Conservation (phyloP, 2,888 invertebrate genomes). For the Dicyrtoma fusca region DNA sequence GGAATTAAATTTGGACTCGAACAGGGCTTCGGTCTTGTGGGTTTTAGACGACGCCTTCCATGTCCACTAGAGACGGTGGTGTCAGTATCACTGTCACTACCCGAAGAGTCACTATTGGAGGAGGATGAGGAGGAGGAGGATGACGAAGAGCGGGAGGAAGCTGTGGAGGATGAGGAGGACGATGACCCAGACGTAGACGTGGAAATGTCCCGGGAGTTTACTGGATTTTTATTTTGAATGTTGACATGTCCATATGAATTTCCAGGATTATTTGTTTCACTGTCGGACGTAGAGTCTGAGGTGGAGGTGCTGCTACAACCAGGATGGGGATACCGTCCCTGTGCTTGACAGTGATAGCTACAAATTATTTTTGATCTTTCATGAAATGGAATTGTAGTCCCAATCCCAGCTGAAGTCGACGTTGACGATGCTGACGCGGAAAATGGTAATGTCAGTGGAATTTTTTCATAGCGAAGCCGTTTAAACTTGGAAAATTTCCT, state of each 20-base stretch:
- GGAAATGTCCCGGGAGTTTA: not conserved
- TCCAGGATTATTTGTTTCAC: not conserved
- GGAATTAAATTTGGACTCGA: slow-evolving; percentile 25
- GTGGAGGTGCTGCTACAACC: not conserved
- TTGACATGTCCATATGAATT: not conserved
- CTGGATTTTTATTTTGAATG: not conserved
- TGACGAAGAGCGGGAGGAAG: not conserved
- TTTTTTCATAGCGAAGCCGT: slow-evolving; percentile 20
- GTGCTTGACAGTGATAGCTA: slow-evolving; percentile 20
- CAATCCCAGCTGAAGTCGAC: too few species aligned
- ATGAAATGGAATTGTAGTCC: too few species aligned
- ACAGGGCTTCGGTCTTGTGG: slow-evolving; percentile 15
- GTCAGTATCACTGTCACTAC: not conserved
- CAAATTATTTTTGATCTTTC: not conserved
- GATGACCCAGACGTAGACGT: too few species aligned
- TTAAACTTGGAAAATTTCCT: slow-evolving; percentile 21
- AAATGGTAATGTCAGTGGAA: not conserved
- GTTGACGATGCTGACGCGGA: too few species aligned
- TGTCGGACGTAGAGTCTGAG: not conserved
- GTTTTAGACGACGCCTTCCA: not conserved
- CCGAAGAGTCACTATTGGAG: not conserved
- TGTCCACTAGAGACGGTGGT: not conserved
- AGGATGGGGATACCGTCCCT: slow-evolving; percentile 20
- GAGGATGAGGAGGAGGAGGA: slow-evolving; percentile 21
- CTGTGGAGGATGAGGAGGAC: not conserved